Conservation (phyloP, 2,888 invertebrate species). For the Ophion costatus region DNA sequence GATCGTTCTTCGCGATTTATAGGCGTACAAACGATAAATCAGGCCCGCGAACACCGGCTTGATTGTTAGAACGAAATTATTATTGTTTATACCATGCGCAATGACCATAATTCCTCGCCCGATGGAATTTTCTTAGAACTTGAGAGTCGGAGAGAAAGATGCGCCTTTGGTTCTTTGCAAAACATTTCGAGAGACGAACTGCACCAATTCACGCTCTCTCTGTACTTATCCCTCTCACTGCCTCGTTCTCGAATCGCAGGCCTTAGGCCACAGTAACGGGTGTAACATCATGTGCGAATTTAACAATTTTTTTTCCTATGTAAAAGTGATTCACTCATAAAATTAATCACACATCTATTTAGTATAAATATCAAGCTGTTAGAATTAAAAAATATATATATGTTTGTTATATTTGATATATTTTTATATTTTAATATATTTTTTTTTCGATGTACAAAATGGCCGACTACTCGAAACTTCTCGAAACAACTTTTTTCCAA, state of each 20-base stretch:
- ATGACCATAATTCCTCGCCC: constrained; percentile 37
- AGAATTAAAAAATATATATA: no score
- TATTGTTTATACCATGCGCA: constrained; percentile 55
- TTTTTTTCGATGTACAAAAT: no score
- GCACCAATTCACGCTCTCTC: constrained; percentile 4
- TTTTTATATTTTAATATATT: no score
- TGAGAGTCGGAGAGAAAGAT: neutral
- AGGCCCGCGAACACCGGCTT: constrained; percentile 25
- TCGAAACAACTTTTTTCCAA: no score
- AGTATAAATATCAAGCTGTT: no score
- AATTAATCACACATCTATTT: no score
- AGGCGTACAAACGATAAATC: constrained; percentile 48
- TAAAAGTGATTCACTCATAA: no score
- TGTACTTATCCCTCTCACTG: constrained; percentile 11
- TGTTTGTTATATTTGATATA: no score
- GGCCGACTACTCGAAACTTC: no score
- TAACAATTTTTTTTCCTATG: no score
- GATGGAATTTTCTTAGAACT: constrained; percentile 47
- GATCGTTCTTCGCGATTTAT: constrained; percentile 60
- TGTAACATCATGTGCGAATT: no score
- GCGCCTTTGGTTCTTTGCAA: neutral
- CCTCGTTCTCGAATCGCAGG: constrained; percentile 30
- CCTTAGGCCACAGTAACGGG: no score
- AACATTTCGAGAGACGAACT: constrained; percentile 18
- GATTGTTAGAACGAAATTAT: constrained; percentile 61